Conservation (phyloP, 2,113 vertebrate genomes). For the Tamias sibiricus region DNA sequence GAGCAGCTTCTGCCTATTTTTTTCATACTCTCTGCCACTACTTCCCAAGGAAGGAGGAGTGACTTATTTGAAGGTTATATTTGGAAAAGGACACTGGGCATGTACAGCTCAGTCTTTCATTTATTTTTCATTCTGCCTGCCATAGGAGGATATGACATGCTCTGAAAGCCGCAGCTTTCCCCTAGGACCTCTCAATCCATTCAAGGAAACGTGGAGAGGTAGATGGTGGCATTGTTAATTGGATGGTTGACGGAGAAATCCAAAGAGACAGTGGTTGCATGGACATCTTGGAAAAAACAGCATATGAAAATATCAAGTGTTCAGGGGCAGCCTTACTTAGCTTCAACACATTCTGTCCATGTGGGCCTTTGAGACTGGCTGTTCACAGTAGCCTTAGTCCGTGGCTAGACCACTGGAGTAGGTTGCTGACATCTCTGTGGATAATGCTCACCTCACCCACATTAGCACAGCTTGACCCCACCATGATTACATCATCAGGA, state of each 20-base stretch:
- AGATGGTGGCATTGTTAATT: not conserved
- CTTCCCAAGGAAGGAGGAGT: not conserved
- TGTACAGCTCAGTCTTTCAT: not conserved
- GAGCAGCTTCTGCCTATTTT: not conserved
- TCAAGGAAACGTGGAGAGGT: not conserved
- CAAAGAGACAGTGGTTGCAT: not conserved
- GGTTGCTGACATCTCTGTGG: not conserved
- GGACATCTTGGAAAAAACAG: not conserved
- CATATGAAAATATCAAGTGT: not conserved
- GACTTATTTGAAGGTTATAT: not conserved
- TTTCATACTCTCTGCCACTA: not conserved
- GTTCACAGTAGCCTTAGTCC: not conserved
- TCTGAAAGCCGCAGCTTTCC: not conserved
- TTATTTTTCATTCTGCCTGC: not conserved
- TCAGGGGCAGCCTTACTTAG: not conserved
- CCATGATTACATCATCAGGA: not conserved
- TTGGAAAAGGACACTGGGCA: not conserved
- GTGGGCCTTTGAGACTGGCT: not conserved
- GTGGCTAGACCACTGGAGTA: too few species aligned
- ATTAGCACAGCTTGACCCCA: not conserved
- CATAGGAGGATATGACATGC: not conserved
- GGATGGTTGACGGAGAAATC: not conserved
- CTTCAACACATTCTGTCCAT: not conserved
- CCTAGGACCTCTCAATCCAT: not conserved
- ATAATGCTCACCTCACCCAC: not conserved